Conservation (phyloP, 2,888 invertebrate species). For the Drosophila mulleri region DNA sequence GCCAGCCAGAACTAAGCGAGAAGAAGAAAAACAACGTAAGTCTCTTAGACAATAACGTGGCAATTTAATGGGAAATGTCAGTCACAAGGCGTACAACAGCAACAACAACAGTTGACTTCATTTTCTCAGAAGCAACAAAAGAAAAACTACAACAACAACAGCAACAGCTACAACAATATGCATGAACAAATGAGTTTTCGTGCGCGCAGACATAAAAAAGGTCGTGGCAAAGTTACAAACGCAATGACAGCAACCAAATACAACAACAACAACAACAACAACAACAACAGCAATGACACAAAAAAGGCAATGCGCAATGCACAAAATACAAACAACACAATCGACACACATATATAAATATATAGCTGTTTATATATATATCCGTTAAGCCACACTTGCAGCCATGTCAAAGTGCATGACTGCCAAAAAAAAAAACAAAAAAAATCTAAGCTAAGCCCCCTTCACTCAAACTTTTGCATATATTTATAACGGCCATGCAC, state of each 20-base stretch:
- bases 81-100: conserved; percentile 61
- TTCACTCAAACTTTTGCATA: conserved; percentile 30
- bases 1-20: conserved; percentile 42
- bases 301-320: conserved; percentile 46
- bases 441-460: conserved; percentile 18
- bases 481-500: conserved; percentile 10
- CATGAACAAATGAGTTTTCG: conserved; percentile 70
- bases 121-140: conserved; percentile 73
- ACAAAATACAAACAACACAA: conserved; percentile 28
- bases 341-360: conserved; percentile 38
- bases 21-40: conserved; percentile 16
- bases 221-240: conserved; percentile 65
- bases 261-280: conserved; percentile 17
- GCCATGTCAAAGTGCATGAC: conserved; percentile 57
- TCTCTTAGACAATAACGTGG: conserved; percentile 75
- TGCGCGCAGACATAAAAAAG: conserved; percentile 61
- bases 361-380: conserved; percentile 6
- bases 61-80: conserved; percentile 82
- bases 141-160: conserved; percentile 62
- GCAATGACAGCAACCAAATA: conserved; percentile 54
- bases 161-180: conserved; percentile 36
- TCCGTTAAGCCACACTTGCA: conserved; percentile 29
- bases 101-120: conserved; percentile 76
- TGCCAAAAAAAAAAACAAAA: conserved; percentile 1
- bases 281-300: conserved; percentile 22